Percentiles rank a stretch among this genome's conserved stretches.
These are phyloP conservation scores for Mystacornis crossleyi DNA, from an alignment of 2,113 vertebrate genomes.

Conservation along the genomic window DNA sequence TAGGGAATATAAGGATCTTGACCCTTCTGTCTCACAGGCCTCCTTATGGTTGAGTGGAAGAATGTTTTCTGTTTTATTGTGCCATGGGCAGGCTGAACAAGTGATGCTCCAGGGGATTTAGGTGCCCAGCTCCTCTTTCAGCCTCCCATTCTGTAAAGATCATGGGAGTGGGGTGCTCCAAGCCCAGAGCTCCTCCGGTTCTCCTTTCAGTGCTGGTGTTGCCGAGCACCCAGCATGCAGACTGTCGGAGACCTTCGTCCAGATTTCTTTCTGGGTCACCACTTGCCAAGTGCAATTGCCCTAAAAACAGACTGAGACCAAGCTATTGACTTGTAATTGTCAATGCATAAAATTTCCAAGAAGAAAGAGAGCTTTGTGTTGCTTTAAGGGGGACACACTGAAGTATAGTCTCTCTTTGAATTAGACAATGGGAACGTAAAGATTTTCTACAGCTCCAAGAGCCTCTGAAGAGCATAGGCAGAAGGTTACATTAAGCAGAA, in stretches of 20 bases:
- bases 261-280: constrained; percentile 41
- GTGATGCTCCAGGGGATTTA: background rate
- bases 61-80: background rate
- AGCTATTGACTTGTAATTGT: constrained; percentile 54
- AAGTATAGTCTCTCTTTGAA: constrained; percentile 7
- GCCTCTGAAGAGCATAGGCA: constrained; percentile 19
- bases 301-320: constrained; percentile 17
- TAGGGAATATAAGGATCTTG: background rate
- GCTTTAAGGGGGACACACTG: constrained; percentile 27
- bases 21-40: background rate
- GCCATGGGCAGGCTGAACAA: background rate
- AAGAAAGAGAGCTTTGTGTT: constrained; percentile 55
- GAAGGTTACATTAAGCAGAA: constrained; percentile 23
- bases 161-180: background rate
- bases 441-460: constrained; percentile 18
- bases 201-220: background rate
- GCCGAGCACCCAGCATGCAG: background rate
- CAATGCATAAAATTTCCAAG: constrained; percentile 16
- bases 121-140: background rate
- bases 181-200: background rate
- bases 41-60: background rate
- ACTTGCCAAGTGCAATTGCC: constrained; percentile 24
- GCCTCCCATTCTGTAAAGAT: background rate
- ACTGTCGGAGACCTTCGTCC: background rate
- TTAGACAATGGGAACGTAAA: constrained; percentile 11